Evolutionary conservation across 2,797 vertebrate genomes (phyloP), one percentile per base, ranked within the genome.

Genomic region (Acropternis orthonyx): DNA sequence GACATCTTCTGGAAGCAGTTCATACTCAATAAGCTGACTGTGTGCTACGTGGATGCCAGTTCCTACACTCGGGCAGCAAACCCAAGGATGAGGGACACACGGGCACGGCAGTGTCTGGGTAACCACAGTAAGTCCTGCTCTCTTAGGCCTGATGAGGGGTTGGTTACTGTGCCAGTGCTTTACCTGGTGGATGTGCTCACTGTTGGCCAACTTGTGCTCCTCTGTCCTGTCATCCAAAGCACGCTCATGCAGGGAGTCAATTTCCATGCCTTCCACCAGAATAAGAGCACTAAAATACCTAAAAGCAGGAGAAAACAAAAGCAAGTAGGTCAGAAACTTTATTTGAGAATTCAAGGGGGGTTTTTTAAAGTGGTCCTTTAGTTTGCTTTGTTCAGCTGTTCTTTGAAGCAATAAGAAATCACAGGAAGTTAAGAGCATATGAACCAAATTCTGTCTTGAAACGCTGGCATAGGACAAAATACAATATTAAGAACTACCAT

Each of bases 221-320:
- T 99, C 98, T 0, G 98, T 98, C 63, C 98, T 98, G 89, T 99
- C 99, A 85, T 99, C 99, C 93, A 99, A 96, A 62, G 98, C 98
- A 93, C 98, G 99, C 81, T 99, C 99, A 59, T 99, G 99, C 49
- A 99, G 97, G 80, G 99, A 99, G 88, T 99, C 99, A 7, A 99
- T 98, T 96, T 99, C 99, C 98, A 99, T 99, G 91, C 99, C 99
- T 83, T 99, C 99, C 49, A 99, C 98, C 76, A 99, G 97, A 96
- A 99, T 99, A 54, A 99, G 98, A 86, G 98, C 98, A 92, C 99
- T 99, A 34, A 99, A 98, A 97, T 99, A 99, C 39, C 99, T 99
- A 96, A 34, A 89, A 67, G 24, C 32, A 92, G 46, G 8, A 63
- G 65, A 52, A 89, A 92, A 46, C 19, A 52, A 52, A 74, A 76